phyloP scores from a whole-genome alignment of 2,113 vertebrate species.

The Lanius collurio region DNA sequence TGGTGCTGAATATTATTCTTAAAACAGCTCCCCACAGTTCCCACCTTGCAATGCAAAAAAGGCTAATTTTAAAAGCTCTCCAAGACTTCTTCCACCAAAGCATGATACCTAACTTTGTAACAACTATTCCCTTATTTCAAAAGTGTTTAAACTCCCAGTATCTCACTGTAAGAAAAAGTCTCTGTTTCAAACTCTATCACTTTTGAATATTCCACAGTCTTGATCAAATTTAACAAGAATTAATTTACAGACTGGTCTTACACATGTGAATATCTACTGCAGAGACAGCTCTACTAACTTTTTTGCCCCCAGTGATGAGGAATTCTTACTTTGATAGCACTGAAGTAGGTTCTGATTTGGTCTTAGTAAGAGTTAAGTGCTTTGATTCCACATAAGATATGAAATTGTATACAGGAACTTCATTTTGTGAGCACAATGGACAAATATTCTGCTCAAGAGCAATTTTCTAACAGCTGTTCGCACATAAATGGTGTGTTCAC shows the following conservation, averaged over 20 bases:
- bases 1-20: not conserved
- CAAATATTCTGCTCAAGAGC: not conserved
- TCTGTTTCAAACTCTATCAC: not conserved
- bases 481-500: not conserved
- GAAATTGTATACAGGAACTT: not conserved
- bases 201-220: not conserved
- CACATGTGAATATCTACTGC: not conserved
- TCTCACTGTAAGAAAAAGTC: not conserved
- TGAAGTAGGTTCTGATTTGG: not conserved
- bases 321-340: not conserved
- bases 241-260: not conserved
- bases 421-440: not conserved
- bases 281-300: not conserved
- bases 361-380: not conserved
- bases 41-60: not conserved
- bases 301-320: not conserved
- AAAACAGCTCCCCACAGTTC: not conserved
- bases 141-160: not conserved
- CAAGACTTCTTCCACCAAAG: not conserved
- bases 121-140: not conserved
- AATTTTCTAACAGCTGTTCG: not conserved
- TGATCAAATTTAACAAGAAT: not conserved
- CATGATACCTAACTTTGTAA: not conserved
- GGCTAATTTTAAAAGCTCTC: not conserved
- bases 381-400: not conserved